These are phyloP conservation scores for Zelleria hepariella DNA, from an alignment of 2,888 invertebrate genomes.

Conservation along the genomic window DNA sequence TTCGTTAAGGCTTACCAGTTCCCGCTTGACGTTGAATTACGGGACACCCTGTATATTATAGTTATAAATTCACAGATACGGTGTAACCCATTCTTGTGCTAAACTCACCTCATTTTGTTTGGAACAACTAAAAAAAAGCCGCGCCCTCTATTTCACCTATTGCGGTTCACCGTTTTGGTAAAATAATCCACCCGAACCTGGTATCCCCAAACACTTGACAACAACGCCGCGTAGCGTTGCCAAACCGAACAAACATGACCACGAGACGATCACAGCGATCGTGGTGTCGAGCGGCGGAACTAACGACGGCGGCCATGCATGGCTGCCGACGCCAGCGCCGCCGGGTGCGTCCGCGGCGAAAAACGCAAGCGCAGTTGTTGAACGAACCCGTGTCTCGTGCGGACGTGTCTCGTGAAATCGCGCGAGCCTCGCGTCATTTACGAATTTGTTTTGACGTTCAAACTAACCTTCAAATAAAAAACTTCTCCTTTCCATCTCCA, in stretches of 20 bases:
- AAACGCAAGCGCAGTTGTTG: slow-evolving; percentile 28
- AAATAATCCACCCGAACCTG: not conserved
- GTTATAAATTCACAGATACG: too few relatives aligned
- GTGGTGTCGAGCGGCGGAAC: slow-evolving; percentile 35
- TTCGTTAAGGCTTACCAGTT: too few relatives aligned
- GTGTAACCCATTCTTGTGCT: too few relatives aligned
- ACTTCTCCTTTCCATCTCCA: slow-evolving; percentile 29
- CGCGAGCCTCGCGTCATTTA: slow-evolving; percentile 24
- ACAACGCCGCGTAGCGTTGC: slow-evolving; percentile 5
- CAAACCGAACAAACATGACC: slow-evolving; percentile 1
- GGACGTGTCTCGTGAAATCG: slow-evolving; percentile 32
- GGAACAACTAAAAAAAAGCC: too few relatives aligned
- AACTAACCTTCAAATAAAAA: slow-evolving; percentile 29
- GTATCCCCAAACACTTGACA: not conserved
- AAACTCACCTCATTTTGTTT: too few relatives aligned
- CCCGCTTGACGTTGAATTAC: too few relatives aligned
- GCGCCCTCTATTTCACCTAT: too few relatives aligned
- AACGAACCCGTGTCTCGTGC: slow-evolving; percentile 29
- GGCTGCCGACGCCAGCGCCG: slow-evolving; percentile 18
- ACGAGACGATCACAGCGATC: slow-evolving; percentile 26
- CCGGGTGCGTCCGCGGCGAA: slow-evolving; percentile 20
- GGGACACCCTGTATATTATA: too few relatives aligned
- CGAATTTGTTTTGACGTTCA: slow-evolving; percentile 57
- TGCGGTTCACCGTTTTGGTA: too few relatives aligned
- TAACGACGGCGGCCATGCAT: slow-evolving; percentile 29